These are phyloP conservation scores for Drosophila sordidula DNA, from an alignment of 2,888 invertebrate genomes.

Conservation along the genomic window DNA sequence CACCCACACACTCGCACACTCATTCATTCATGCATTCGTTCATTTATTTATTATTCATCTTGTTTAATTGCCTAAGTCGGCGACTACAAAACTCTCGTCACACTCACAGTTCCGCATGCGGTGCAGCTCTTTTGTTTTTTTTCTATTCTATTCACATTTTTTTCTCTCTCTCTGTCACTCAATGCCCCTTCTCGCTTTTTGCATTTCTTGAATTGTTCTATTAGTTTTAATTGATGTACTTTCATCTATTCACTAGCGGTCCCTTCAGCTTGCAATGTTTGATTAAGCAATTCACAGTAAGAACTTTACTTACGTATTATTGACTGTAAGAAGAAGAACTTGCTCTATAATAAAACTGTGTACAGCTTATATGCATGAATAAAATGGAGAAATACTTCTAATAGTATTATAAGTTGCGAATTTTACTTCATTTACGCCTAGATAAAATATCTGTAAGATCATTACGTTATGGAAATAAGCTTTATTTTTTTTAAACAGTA, in stretches of 20 bases:
- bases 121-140: conserved; percentile 33
- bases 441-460: no score
- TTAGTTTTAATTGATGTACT: conserved; percentile 77
- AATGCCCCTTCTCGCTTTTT: conserved; percentile 5
- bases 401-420: no score
- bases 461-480: no score
- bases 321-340: conserved; percentile 1
- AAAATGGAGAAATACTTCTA: no score
- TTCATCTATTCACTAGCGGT: conserved; percentile 33
- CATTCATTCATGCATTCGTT: conserved; percentile 37
- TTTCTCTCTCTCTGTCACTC: conserved; percentile 27
- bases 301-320: conserved; percentile 26
- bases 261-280: conserved; percentile 51
- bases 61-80: conserved; percentile 72
- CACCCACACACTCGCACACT: conserved; percentile 25
- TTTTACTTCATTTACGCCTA: no score
- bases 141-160: conserved; percentile 8
- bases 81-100: conserved; percentile 70
- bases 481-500: no score
- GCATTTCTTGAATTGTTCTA: conserved; percentile 77
- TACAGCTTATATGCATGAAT: no score
- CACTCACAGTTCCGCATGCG: conserved; percentile 62
- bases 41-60: conserved; percentile 68
- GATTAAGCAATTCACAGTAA: conserved; percentile 48
- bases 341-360: not conserved